Conservation (phyloP, 2,888 invertebrate genomes). For the Zele albiditarsus region DNA sequence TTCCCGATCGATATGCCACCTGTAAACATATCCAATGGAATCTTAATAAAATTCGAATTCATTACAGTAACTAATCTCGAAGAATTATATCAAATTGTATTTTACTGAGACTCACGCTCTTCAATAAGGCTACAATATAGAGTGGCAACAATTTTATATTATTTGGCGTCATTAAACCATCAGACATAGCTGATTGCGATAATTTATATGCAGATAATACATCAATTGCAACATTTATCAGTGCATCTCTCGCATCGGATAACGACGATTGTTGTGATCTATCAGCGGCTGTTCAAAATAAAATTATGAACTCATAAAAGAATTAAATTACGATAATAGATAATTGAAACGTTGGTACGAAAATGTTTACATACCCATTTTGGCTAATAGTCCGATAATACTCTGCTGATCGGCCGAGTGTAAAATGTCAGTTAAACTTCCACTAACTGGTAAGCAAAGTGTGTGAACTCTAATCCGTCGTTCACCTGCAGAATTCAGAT, state of each 20-base stretch:
- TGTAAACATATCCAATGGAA: constrained; percentile 67
- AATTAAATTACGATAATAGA: constrained; percentile 3
- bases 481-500: constrained; percentile 79
- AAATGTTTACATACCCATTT: constrained; percentile 85
- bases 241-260: constrained; percentile 95
- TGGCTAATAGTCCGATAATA: constrained; percentile 91
- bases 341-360: constrained; percentile 3
- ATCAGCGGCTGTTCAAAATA: constrained; percentile 84
- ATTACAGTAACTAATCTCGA: neutral
- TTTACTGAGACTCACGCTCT: constrained; percentile 78
- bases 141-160: constrained; percentile 89
- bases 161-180: constrained; percentile 83
- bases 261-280: constrained; percentile 89
- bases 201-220: constrained; percentile 84
- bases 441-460: constrained; percentile 91
- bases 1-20: constrained; percentile 92
- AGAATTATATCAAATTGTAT: neutral
- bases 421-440: constrained; percentile 88
- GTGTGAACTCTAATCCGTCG: constrained; percentile 98
- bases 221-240: constrained; percentile 96
- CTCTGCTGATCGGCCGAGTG: constrained; percentile 94
- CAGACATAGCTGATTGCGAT: constrained; percentile 73
- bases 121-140: constrained; percentile 90
- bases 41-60: neutral
- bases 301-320: neutral